These are phyloP conservation scores for Nematolebias whitei DNA, from an alignment of 2,113 vertebrate genomes.

Conservation along the genomic window DNA sequence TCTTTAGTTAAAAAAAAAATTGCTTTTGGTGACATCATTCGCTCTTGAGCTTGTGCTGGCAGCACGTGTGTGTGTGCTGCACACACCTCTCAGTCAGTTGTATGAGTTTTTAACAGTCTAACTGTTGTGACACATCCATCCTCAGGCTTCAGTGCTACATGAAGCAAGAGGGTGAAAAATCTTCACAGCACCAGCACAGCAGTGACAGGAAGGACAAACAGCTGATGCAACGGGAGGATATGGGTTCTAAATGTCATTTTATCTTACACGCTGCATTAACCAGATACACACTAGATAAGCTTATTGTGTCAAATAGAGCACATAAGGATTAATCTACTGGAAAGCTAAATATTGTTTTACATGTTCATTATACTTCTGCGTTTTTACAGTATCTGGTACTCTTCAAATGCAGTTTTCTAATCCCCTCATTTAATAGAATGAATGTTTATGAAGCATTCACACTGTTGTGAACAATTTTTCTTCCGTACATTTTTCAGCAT, in stretches of 20 bases:
- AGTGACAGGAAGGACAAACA: slow-evolving; percentile 21
- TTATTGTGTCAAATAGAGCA: not conserved
- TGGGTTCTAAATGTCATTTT: slow-evolving; percentile 11
- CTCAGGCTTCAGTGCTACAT: slow-evolving; percentile 41
- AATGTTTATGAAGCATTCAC: too few relatives aligned
- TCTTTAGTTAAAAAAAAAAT: not conserved
- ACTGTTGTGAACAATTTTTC: too few relatives aligned
- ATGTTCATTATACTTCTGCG: not conserved
- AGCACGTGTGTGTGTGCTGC: slow-evolving; percentile 56
- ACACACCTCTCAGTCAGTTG: slow-evolving; percentile 56
- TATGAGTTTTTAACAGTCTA: slow-evolving; percentile 63
- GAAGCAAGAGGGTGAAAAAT: slow-evolving; percentile 34
- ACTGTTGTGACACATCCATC: slow-evolving; percentile 59
- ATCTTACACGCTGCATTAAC: not conserved
- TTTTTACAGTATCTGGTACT: not conserved
- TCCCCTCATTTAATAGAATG: slow-evolving; percentile 42
- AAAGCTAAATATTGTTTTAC: not conserved
- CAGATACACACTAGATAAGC: not conserved
- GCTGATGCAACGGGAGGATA: slow-evolving; percentile 11
- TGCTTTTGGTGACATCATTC: slow-evolving; percentile 19
- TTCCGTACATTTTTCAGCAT: too few relatives aligned
- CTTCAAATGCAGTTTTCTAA: slow-evolving; percentile 24
- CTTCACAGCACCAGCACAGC: slow-evolving; percentile 15
- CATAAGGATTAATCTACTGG: not conserved
- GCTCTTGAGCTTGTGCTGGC: slow-evolving; percentile 16